phyloP scores from a whole-genome alignment of 30 jellyfish, hydroid and myxozoan species.

The Sanderia malayensis region DNA sequence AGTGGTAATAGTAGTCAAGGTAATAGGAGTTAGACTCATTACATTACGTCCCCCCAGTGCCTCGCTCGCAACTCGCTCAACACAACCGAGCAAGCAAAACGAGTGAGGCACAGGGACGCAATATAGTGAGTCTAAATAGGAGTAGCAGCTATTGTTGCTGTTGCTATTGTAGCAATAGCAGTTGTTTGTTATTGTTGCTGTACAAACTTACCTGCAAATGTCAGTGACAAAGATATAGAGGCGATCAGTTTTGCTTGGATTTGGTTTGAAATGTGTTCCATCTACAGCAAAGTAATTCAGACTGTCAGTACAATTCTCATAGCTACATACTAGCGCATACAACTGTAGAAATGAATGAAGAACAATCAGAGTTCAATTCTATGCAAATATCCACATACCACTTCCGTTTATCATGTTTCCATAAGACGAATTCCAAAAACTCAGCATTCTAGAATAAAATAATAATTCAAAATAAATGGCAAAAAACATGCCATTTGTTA shows the following conservation, averaged over 20 bases:
- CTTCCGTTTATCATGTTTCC: slow-evolving; percentile 95
- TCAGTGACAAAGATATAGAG: slow-evolving; percentile 75
- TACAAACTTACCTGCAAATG: slow-evolving; percentile 78
- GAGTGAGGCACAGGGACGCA: background rate
- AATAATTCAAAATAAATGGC: no score
- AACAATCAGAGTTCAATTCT: background rate
- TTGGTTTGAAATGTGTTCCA: slow-evolving; percentile 89
- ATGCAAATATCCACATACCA: slow-evolving; percentile 35
- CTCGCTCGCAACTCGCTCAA: background rate
- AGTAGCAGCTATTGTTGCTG: background rate
- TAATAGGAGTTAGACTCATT: no score
- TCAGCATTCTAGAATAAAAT: slow-evolving; percentile 31
- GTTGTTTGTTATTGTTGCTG: background rate
- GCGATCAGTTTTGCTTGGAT: slow-evolving; percentile 59
- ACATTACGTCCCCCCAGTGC: no score
- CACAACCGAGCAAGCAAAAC: background rate
- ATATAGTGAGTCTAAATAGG: background rate
- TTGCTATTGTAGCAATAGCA: background rate
- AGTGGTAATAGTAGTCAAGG: no score
- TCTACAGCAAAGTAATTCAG: no score
- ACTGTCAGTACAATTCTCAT: no score
- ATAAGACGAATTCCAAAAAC: slow-evolving; percentile 74
- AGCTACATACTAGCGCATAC: no score
- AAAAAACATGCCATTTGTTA: no score
- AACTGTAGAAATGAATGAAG: no score